These are phyloP conservation scores for Tyrophagus putrescentiae DNA, from an alignment of 1,140 invertebrate species.

Conservation along the genomic window DNA sequence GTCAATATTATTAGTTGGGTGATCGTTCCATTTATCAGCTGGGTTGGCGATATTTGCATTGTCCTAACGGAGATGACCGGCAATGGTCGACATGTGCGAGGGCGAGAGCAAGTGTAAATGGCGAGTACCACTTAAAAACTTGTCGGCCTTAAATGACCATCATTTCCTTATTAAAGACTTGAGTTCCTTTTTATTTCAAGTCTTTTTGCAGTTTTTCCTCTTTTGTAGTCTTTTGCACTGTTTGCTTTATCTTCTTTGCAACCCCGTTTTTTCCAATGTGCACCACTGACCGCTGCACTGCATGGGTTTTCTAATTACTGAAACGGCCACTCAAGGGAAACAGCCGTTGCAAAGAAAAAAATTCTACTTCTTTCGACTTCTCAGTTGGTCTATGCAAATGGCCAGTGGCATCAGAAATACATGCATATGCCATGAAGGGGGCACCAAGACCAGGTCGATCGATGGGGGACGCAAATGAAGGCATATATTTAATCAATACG, in stretches of 20 bases:
- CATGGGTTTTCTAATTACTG: neutral
- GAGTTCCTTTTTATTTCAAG: neutral
- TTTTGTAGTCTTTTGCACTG: neutral
- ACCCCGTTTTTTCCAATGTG: too few relatives aligned
- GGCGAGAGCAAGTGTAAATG: conserved; percentile 5
- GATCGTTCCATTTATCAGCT: too few relatives aligned
- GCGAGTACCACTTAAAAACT: conserved; percentile 10
- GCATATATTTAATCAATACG: conserved; percentile 11
- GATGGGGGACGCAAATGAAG: conserved; percentile 2
- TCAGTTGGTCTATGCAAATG: conserved; percentile 13
- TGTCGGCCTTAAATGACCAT: conserved; percentile 6
- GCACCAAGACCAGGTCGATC: neutral
- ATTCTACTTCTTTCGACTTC: too few relatives aligned
- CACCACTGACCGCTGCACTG: neutral
- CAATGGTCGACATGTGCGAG: neutral
- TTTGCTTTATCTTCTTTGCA: neutral
- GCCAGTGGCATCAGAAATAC: neutral
- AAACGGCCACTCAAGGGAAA: neutral
- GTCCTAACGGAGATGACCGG: too few relatives aligned
- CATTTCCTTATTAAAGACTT: conserved; percentile 12
- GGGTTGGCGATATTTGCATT: conserved; percentile 3
- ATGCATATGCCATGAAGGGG: too few relatives aligned
- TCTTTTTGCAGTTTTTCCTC: neutral
- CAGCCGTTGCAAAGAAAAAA: too few relatives aligned
- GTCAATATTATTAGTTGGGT: too few relatives aligned